Percentiles rank a stretch among this genome's conserved stretches.
Evolutionary conservation across 2,113 vertebrate genomes (phyloP).

Genomic region (Rhabdomys dilectus): DNA sequence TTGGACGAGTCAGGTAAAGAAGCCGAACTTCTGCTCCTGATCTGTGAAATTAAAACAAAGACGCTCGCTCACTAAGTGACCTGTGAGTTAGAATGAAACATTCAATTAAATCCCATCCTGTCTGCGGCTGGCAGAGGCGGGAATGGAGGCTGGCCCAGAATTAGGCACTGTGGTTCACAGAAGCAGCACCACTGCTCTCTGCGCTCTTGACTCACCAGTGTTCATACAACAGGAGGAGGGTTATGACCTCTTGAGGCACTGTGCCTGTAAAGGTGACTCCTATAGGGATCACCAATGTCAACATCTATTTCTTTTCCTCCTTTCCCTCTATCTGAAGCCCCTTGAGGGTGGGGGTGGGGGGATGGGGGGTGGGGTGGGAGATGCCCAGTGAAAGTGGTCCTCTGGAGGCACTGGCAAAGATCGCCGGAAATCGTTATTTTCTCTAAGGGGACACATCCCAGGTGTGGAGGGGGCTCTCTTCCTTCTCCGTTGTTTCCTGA

Average conservation of each 20-base stretch:
- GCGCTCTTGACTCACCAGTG: accelerated
- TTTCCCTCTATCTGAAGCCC: neutral
- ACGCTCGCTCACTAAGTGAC: neutral
- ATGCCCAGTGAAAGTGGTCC: neutral
- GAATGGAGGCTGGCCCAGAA: neutral
- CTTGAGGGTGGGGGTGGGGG: neutral
- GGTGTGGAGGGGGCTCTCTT: neutral
- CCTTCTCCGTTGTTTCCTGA: neutral
- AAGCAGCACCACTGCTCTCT: neutral
- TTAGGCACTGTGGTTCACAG: neutral
- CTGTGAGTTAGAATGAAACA: neutral
- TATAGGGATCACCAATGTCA: neutral
- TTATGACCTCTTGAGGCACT: neutral
- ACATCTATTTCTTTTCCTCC: neutral
- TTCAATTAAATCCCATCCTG: neutral
- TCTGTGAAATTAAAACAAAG: constrained; percentile 3
- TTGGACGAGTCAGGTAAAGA: neutral
- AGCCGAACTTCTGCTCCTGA: neutral
- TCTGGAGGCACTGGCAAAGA: neutral
- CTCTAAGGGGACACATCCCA: neutral
- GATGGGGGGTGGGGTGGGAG: no score
- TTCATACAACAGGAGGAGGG: neutral
- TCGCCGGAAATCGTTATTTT: neutral
- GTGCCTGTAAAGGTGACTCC: neutral
- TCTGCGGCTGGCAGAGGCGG: neutral